Conservation (phyloP, 2,797 vertebrate genomes). For the Setipinna tenuifilis region DNA sequence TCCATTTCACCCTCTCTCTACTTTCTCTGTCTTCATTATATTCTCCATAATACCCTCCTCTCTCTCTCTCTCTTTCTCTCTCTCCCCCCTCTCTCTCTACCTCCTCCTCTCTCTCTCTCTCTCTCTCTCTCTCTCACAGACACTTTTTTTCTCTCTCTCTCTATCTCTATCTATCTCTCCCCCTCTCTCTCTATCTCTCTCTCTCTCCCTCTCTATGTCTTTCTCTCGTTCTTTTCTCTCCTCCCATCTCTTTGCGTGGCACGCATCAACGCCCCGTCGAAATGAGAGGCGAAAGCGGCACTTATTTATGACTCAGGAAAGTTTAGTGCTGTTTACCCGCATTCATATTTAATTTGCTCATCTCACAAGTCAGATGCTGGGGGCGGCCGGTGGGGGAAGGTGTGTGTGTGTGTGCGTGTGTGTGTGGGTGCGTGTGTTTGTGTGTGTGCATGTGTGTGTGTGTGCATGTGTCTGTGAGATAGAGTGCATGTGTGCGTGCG, state of each 20-base stretch:
- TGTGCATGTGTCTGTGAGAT: too few species aligned
- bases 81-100: background rate
- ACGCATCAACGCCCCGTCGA: conserved; percentile 45
- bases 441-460: background rate
- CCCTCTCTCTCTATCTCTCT: background rate
- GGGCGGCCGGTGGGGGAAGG: background rate
- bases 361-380: conserved; percentile 33
- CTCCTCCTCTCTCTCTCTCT: background rate
- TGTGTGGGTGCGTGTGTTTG: background rate
- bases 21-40: conserved; percentile 4
- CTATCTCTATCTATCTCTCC: background rate
- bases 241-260: conserved; percentile 27
- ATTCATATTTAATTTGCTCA: conserved; percentile 70
- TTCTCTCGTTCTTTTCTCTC: conserved; percentile 31
- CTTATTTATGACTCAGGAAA: conserved; percentile 58
- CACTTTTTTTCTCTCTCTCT: conserved; percentile 5
- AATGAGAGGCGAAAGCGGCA: conserved; percentile 50
- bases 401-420: background rate
- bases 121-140: background rate
- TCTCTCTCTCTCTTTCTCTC: conserved; percentile 13
- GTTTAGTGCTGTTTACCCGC: conserved; percentile 58
- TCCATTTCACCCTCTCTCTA: conserved; percentile 20
- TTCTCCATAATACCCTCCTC: background rate
- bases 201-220: conserved; percentile 10
- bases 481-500: too few species aligned